phyloP scores from a whole-genome alignment of 2,797 vertebrate species.

The Chiloscyllium punctatum region DNA sequence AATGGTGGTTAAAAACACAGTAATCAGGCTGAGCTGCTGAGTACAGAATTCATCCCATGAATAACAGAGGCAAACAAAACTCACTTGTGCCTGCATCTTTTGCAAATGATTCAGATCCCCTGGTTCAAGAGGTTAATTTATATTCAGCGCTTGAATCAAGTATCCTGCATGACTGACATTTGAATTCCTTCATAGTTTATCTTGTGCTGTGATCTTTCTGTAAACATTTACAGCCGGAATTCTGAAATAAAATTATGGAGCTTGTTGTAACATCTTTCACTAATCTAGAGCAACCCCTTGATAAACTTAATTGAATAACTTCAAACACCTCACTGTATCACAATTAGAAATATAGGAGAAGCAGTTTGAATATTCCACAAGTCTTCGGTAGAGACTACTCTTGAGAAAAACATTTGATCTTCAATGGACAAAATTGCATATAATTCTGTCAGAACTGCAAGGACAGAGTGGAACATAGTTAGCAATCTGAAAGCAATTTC shows the following conservation, averaged over 20 bases:
- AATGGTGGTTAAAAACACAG: not conserved
- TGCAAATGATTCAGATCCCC: not conserved
- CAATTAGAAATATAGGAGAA: not conserved
- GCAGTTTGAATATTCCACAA: not conserved
- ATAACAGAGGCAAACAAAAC: not conserved
- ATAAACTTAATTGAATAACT: not conserved
- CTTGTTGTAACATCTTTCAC: not conserved
- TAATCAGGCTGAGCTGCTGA: not conserved
- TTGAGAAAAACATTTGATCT: not conserved
- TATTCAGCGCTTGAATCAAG: not conserved
- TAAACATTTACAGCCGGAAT: not conserved
- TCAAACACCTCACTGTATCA: not conserved
- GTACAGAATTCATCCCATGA: not conserved
- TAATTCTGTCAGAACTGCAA: not conserved
- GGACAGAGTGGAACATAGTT: not conserved
- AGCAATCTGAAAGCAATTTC: not conserved
- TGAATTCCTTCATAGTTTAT: not conserved
- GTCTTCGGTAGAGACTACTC: not conserved
- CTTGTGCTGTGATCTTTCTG: not conserved
- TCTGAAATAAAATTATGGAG: not conserved
- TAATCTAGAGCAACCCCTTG: not conserved
- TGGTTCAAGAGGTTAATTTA: not conserved
- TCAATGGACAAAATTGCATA: not conserved
- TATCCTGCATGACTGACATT: not conserved
- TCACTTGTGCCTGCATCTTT: not conserved